These are phyloP conservation scores for Timema podura DNA, from an alignment of 2,888 invertebrate genomes.

Conservation along the genomic window DNA sequence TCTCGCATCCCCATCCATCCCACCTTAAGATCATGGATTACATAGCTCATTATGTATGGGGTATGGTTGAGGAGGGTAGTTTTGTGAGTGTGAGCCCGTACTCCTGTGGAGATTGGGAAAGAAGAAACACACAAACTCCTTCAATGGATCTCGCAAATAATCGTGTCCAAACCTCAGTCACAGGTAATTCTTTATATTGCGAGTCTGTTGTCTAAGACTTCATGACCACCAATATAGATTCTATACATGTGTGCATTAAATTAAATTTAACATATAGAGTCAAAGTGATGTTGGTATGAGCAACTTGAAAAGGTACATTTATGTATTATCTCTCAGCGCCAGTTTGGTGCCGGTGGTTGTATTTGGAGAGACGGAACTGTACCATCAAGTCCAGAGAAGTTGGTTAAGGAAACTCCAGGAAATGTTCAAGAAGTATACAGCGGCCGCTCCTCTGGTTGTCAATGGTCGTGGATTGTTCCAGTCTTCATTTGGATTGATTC, in stretches of 20 bases:
- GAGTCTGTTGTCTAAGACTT: too few relatives aligned
- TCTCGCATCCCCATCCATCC: too few relatives aligned
- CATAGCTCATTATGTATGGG: too few relatives aligned
- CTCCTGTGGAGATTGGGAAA: too few relatives aligned
- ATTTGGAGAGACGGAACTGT: constrained; percentile 87
- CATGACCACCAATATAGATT: not conserved
- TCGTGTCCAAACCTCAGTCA: too few relatives aligned
- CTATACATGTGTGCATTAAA: not conserved
- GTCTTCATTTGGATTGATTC: constrained; percentile 82
- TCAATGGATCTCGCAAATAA: too few relatives aligned
- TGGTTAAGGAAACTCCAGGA: constrained; percentile 64
- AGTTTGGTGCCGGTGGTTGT: constrained; percentile 83
- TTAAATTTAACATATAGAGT: not conserved
- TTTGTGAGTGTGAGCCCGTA: too few relatives aligned
- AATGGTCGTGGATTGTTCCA: constrained; percentile 87
- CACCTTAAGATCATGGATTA: too few relatives aligned
- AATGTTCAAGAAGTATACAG: constrained; percentile 59
- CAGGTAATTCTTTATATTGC: too few relatives aligned
- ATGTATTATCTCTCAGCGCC: constrained; percentile 52
- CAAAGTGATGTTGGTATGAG: not conserved
- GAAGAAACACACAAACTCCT: too few relatives aligned
- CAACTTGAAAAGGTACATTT: constrained; percentile 1
- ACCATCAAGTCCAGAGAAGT: constrained; percentile 69
- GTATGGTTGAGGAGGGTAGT: too few relatives aligned
- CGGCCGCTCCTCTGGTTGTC: constrained; percentile 70